Base-by-base conservation (phyloP, 2,797 vertebrate species). In the Phataginus tetradactyla region DNA sequence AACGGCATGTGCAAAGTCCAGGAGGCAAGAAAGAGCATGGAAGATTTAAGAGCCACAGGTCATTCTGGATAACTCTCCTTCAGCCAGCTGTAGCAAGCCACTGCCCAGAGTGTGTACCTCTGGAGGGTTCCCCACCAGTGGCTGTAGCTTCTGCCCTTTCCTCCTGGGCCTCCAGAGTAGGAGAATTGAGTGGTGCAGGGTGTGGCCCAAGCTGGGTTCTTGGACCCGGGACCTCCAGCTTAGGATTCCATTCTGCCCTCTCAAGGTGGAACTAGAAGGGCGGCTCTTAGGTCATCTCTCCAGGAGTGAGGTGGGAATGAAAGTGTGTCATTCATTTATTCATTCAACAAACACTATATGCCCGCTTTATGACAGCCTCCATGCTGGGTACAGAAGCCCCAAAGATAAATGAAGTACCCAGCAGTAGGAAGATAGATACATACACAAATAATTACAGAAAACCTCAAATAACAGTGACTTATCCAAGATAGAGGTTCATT, bases 401-500 rank as follows among this genome's bases (percentile, higher is more conserved):
- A 72, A 51, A 72, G 77, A 64, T 55, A 63, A 88, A 29, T n/a
- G 57, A 37, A 85, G 51, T 51, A 15, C 57, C 80, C 25, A 59
- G 51, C 23, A 55, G 2, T 66, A 18, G 59, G 13, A 34, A 94
- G 49, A 51, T 32, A 74, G 25, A n/a, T 25, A 51, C 7, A 25
- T 34, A 37, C 4, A 45, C 11, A 34, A 23, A 59, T 59, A 72
- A 72, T 64, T 51, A 77, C 4, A 87, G n/a, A 63, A 92, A 71
- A 53, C 1, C 0, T 17, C 10, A 25, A 4, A 7, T 32, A 32
- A 64, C 0, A 15, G 4, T 57, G 55, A 37, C 53, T 21, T 29
- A 39, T 61, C 34, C 21, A 45, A 68, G n/a, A 66, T 4, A 80
- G 34, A 89, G 32, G 7, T 66, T 74, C 21, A 51, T 86, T 80